A percentile compares a stretch with the other conserved stretches of the same genome.
Conservation (phyloP, 35 echinoderm and acorn worm genomes). For the Apostichopus californicus region DNA sequence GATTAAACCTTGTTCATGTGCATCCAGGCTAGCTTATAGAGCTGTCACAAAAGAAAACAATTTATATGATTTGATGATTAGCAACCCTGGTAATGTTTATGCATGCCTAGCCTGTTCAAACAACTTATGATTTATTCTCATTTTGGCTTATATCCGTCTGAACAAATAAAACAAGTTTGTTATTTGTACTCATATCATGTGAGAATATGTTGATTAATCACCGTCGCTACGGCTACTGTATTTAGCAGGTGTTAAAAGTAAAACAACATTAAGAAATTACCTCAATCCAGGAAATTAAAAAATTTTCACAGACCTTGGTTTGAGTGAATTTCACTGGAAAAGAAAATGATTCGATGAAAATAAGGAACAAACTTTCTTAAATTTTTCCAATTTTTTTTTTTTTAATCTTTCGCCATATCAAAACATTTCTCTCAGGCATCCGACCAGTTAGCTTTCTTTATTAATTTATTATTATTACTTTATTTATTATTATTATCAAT, state of each 20-base stretch:
- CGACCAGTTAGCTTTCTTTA: too few species aligned
- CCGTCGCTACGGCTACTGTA: background rate
- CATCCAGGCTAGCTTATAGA: background rate
- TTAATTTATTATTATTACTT: too few species aligned
- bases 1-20: too few species aligned
- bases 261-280: background rate
- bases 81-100: constrained; percentile 3
- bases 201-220: background rate
- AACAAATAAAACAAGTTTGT: background rate
- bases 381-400: too few species aligned
- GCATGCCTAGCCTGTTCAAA: background rate
- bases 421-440: too few species aligned
- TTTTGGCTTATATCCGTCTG: background rate
- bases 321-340: too few species aligned
- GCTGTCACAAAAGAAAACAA: background rate
- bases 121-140: background rate
- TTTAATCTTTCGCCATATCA: too few species aligned
- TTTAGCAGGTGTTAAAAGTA: background rate
- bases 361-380: too few species aligned
- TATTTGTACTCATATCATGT: background rate
- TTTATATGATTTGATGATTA: background rate
- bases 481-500: too few species aligned
- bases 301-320: too few species aligned
- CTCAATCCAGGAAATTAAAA: background rate
- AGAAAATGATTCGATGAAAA: too few species aligned